A percentile compares a stretch with the other conserved stretches of the same genome.
These are phyloP conservation scores for Aphelinus atriplicis DNA, from an alignment of 1,140 invertebrate species.

Conservation along the genomic window DNA sequence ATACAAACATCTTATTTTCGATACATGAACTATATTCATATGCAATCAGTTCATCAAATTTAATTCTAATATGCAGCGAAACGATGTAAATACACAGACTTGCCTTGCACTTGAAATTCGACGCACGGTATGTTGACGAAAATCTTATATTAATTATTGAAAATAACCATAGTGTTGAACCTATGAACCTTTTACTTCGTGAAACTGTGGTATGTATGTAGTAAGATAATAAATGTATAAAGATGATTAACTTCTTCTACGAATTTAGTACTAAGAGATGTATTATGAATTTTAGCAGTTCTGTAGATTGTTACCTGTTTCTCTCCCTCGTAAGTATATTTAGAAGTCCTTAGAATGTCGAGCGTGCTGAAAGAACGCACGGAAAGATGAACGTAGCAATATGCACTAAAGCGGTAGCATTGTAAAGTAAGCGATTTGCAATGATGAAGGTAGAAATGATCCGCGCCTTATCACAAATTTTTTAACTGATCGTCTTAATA, in stretches of 20 bases:
- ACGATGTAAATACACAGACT: conserved; percentile 24
- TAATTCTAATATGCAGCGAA: not conserved
- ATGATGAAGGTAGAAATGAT: not conserved
- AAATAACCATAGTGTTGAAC: conserved; percentile 20
- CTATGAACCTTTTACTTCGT: conserved; percentile 15
- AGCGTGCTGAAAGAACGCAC: not conserved
- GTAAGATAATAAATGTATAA: conserved; percentile 1
- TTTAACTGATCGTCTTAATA: not conserved
- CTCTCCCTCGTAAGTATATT: not conserved
- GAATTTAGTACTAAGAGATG: conserved; percentile 16
- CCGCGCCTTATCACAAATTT: not conserved
- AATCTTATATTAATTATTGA: not conserved
- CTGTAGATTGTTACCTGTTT: conserved; percentile 3
- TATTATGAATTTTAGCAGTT: conserved; percentile 9
- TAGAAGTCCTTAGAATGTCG: not conserved
- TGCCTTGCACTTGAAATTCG: conserved; percentile 24
- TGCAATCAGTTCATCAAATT: not conserved
- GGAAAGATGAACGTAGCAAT: not conserved
- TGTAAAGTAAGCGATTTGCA: conserved; percentile 1
- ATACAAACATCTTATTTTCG: not conserved
- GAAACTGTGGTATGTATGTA: conserved; percentile 10
- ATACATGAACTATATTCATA: not conserved
- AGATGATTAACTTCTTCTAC: conserved; percentile 15
- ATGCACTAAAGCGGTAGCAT: not conserved
- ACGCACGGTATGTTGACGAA: conserved; percentile 4